Conservation (phyloP, 2,888 invertebrate species). For the Apotomis capreana region DNA sequence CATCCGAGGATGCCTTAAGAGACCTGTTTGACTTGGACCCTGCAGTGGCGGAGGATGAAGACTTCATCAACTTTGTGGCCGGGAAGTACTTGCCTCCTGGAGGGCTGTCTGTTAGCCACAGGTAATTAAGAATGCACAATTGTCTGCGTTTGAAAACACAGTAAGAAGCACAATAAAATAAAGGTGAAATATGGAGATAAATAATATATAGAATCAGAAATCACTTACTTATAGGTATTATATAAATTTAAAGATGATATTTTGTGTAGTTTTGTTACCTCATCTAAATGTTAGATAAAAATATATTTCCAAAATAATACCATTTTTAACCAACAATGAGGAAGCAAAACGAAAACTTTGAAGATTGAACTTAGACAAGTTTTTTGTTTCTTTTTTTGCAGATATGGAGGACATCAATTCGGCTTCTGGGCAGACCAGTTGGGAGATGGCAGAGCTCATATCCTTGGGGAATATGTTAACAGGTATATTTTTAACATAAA, state of each 20-base stretch:
- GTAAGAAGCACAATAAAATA: no score
- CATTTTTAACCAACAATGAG: no score
- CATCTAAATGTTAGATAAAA: no score
- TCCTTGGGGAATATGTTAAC: constrained; percentile 80
- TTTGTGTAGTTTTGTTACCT: no score
- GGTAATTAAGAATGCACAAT: constrained; percentile 53
- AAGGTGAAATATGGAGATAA: no score
- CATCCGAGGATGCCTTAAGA: constrained; percentile 78
- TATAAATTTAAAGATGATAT: no score
- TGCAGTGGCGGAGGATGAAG: constrained; percentile 70
- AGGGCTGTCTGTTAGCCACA: constrained; percentile 80
- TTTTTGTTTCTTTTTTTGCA: constrained; percentile 46
- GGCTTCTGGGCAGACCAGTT: constrained; percentile 87
- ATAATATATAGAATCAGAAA: no score
- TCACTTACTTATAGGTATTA: no score
- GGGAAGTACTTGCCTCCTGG: constrained; percentile 83
- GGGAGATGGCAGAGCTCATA: constrained; percentile 85
- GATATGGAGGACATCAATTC: constrained; percentile 88
- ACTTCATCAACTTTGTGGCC: constrained; percentile 83
- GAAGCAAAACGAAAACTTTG: no score
- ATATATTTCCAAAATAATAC: no score
- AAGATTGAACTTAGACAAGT: no score
- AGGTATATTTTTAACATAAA: constrained; percentile 54
- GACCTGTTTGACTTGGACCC: constrained; percentile 79
- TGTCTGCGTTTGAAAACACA: neutral